Evolutionary conservation across 2,888 invertebrate genomes (phyloP).

Genomic region (Drosophila mulleri): DNA sequence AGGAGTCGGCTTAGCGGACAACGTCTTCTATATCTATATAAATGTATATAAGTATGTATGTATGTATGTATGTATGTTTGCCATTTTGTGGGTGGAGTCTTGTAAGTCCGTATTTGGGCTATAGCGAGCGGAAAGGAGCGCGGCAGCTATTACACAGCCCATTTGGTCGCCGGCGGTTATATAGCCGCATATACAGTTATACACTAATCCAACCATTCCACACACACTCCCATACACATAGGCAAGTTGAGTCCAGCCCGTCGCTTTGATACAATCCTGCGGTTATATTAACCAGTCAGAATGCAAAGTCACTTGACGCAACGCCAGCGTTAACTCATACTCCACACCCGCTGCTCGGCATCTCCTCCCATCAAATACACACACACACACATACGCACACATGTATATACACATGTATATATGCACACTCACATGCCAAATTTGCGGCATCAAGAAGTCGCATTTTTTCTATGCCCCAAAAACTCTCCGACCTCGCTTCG

Average conservation of each 20-base stretch:
- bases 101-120: conserved; percentile 42
- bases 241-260: conserved; percentile 29
- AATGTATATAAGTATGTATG: conserved; percentile 1
- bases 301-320: conserved; percentile 80
- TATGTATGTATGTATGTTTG: conserved; percentile 14
- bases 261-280: conserved; percentile 79
- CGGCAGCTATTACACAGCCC: conserved; percentile 59
- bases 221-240: conserved; percentile 3
- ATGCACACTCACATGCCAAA: conserved; percentile 64
- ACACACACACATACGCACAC: conserved; percentile 24
- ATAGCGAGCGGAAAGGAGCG: conserved; percentile 8
- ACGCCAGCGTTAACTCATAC: conserved; percentile 47
- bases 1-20: conserved; percentile 39
- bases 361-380: conserved; percentile 13
- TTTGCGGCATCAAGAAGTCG: conserved; percentile 84
- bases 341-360: conserved; percentile 2
- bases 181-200: conserved; percentile 22
- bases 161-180: conserved; percentile 56
- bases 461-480: conserved; percentile 80
- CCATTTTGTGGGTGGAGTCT: conserved; percentile 76
- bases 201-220: conserved; percentile 3
- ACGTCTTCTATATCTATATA: conserved; percentile 39
- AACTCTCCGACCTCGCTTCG: conserved; percentile 20
- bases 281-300: conserved; percentile 85
- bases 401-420: conserved; percentile 22